Conservation (phyloP, 2,113 vertebrate genomes). For the Phylloscopus trochiloides region DNA sequence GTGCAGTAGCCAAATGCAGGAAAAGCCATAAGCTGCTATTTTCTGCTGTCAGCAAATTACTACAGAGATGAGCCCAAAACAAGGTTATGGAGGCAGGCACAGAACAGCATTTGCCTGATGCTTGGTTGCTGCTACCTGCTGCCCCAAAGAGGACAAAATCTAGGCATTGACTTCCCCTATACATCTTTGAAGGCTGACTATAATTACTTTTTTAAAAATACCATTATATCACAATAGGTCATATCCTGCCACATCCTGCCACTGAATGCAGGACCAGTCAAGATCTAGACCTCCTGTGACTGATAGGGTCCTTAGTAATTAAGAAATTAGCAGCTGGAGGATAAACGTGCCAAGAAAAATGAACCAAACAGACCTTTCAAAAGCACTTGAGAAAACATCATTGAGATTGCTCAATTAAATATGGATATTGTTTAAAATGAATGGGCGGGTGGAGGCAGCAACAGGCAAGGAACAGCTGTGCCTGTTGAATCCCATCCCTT, state of each 20-base stretch:
- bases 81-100: neutral
- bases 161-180: neutral
- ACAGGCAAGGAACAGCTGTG: conserved; percentile 22
- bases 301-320: neutral
- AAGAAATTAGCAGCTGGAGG: neutral
- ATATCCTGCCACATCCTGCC: neutral
- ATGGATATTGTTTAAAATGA: conserved; percentile 14
- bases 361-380: neutral
- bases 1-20: neutral
- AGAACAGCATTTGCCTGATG: rapidly evolving
- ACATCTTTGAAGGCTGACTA: neutral
- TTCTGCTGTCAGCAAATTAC: neutral
- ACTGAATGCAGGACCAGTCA: neutral
- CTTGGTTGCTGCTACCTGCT: neutral
- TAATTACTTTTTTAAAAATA: neutral
- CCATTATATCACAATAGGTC: neutral
- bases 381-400: neutral
- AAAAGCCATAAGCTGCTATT: neutral
- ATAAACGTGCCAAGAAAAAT: neutral
- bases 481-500: conserved; percentile 9
- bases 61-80: neutral
- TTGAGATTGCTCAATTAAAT: neutral
- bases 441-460: neutral
- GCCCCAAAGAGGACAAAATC: neutral
- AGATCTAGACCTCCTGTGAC: neutral